These are phyloP conservation scores for Ips typographus DNA, from an alignment of 1,140 invertebrate genomes.

Conservation along the genomic window DNA sequence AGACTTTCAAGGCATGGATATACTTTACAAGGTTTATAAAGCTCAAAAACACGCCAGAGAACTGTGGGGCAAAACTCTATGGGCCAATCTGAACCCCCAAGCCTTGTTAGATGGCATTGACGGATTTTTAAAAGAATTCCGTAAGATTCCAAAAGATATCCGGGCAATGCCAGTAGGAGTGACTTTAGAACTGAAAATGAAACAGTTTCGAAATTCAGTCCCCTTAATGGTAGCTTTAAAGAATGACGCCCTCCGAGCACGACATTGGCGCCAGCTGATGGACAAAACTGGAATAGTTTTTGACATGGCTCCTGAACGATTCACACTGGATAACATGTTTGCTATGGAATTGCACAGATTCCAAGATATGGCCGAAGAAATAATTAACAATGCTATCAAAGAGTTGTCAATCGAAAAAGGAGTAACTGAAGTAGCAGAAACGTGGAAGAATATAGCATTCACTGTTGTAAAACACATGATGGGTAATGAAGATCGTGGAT, in stretches of 20 bases:
- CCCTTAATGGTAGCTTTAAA: conserved; percentile 89
- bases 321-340: conserved; percentile 89
- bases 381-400: conserved; percentile 84
- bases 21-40: conserved; percentile 77
- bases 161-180: conserved; percentile 63
- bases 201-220: conserved; percentile 82
- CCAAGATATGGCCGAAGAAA: conserved; percentile 79
- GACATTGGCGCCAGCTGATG: conserved; percentile 90
- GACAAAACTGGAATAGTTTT: conserved; percentile 79
- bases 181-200: conserved; percentile 78
- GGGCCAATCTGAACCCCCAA: conserved; percentile 83
- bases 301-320: conserved; percentile 82
- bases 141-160: conserved; percentile 61
- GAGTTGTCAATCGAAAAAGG: conserved; percentile 85
- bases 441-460: conserved; percentile 75
- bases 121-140: conserved; percentile 75
- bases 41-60: conserved; percentile 75
- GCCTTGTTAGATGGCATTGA: conserved; percentile 85
- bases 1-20: conserved; percentile 72
- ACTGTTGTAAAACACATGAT: conserved; percentile 67
- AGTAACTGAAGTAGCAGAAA: conserved; percentile 73
- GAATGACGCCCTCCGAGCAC: conserved; percentile 83
- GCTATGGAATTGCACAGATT: conserved; percentile 85
- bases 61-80: conserved; percentile 81
- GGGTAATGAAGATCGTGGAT: conserved; percentile 61